phyloP scores from a whole-genome alignment of 2,797 vertebrate genomes.

The Hypotaenidia philippensis region DNA sequence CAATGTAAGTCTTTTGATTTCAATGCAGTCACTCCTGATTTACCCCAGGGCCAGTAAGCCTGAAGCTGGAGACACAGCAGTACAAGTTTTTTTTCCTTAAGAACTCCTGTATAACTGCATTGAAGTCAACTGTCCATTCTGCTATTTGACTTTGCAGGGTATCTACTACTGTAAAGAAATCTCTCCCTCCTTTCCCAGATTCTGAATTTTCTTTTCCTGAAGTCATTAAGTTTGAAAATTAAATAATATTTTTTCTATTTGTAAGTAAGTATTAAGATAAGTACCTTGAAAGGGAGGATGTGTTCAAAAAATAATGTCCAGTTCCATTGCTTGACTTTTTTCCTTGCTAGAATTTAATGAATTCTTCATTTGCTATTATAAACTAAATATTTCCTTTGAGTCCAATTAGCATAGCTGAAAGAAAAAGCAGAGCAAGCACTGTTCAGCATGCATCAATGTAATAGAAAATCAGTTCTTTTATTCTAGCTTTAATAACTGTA shows the following conservation, averaged over 20 bases:
- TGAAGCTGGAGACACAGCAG: not conserved
- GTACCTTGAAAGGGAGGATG: conserved; percentile 52
- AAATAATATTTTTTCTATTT: conserved; percentile 67
- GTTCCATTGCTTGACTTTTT: conserved; percentile 59
- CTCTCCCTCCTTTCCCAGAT: not conserved
- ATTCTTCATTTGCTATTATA: conserved; percentile 84
- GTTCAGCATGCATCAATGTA: conserved; percentile 81
- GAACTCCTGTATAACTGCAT: not conserved
- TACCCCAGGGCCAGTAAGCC: conserved; percentile 26
- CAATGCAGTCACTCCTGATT: not conserved
- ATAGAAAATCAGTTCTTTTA: conserved; percentile 85
- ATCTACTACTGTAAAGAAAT: not conserved
- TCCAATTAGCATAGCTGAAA: conserved; percentile 85
- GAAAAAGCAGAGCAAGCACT: conserved; percentile 81
- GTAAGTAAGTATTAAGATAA: conserved; percentile 60
- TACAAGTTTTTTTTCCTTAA: not conserved
- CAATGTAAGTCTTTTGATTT: conserved; percentile 43
- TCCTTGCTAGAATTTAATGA: conserved; percentile 79
- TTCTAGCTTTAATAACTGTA: conserved; percentile 83
- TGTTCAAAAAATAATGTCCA: conserved; percentile 26
- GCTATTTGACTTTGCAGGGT: not conserved
- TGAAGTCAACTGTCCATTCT: not conserved
- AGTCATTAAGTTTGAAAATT: conserved; percentile 61
- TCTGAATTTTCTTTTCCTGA: not conserved
- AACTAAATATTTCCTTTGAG: conserved; percentile 87